Evolutionary conservation across 2,797 vertebrate genomes (phyloP).

Genomic region (Limosa lapponica): DNA sequence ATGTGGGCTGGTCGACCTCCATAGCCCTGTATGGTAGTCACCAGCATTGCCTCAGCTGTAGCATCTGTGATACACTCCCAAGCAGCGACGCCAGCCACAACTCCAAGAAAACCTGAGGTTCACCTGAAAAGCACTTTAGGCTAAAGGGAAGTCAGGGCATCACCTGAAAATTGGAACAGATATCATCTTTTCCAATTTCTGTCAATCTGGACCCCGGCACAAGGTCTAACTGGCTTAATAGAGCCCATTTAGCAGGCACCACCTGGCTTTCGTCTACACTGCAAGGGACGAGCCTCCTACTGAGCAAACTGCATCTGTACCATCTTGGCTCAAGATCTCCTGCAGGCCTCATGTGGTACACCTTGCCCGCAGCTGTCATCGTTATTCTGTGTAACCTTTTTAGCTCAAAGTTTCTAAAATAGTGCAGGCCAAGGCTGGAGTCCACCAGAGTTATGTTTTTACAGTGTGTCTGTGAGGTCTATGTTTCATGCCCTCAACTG

Average conservation of each 20-base stretch:
- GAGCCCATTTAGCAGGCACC: not conserved
- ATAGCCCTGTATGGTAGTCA: fast-evolving
- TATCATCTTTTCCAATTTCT: not conserved
- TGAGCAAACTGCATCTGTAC: not conserved
- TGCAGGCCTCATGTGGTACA: not conserved
- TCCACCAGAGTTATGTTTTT: not conserved
- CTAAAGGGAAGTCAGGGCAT: not conserved
- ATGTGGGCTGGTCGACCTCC: fast-evolving
- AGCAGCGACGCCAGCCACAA: not conserved
- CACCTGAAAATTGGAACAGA: not conserved
- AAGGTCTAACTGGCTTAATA: not conserved
- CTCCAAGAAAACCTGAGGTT: not conserved
- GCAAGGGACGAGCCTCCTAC: not conserved
- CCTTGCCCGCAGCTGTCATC: not conserved
- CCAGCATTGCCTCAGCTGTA: not conserved
- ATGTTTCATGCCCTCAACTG: not conserved
- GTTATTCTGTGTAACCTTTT: not conserved
- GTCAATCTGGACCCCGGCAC: not conserved
- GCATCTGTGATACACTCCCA: not conserved
- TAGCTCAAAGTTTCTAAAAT: not conserved
- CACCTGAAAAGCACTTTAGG: not conserved
- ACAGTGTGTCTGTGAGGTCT: not conserved
- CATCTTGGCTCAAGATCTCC: not conserved
- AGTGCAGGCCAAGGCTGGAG: not conserved
- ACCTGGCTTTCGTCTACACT: not conserved